A percentile compares a stretch with the other conserved stretches of the same genome.
Conservation (phyloP, 2,113 vertebrate species). For the Eonycteris spelaea region DNA sequence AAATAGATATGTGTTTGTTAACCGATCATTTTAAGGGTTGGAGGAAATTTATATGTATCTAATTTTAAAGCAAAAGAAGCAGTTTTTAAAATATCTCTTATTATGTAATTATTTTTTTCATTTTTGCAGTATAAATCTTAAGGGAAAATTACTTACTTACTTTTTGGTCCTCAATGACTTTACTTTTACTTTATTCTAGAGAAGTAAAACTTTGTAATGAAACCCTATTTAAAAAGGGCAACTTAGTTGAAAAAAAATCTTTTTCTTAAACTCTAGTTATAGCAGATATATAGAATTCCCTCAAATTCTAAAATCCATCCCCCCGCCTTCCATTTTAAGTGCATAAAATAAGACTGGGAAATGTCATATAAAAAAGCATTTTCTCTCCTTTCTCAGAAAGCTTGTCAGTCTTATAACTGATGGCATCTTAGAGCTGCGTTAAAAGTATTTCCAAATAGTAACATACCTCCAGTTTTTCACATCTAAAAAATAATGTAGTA, state of each 20-base stretch:
- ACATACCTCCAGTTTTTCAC: constrained; percentile 16
- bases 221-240: background rate
- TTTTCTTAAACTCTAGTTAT: background rate
- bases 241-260: background rate
- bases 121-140: background rate
- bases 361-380: background rate
- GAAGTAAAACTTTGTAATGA: constrained; percentile 18
- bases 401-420: background rate
- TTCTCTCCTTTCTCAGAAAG: background rate
- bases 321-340: background rate
- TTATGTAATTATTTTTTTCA: background rate
- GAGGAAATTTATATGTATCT: background rate
- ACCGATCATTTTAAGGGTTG: background rate
- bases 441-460: constrained; percentile 12
- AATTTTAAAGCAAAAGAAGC: background rate
- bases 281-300: background rate
- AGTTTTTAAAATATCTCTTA: background rate
- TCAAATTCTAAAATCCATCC: background rate
- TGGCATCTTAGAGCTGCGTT: background rate
- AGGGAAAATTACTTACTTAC: background rate
- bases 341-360: background rate
- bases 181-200: constrained; percentile 15
- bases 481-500: background rate
- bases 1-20: background rate
- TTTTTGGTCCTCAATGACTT: background rate